phyloP scores from a whole-genome alignment of 2,113 vertebrate genomes.

The Cinclus cinclus region DNA sequence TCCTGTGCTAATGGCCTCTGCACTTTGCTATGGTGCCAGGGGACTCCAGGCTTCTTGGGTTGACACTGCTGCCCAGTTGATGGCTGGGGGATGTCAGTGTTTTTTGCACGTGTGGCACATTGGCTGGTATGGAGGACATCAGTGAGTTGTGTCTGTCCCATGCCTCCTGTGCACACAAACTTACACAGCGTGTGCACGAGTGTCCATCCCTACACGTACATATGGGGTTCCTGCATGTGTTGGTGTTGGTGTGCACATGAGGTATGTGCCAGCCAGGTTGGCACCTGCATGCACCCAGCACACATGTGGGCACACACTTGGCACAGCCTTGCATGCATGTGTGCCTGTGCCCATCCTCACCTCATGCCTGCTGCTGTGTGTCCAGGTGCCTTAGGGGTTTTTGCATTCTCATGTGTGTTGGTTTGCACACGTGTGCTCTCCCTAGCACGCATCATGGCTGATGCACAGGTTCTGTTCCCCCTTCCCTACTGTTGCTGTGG shows the following conservation, averaged over 20 bases:
- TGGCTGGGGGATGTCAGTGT: background rate
- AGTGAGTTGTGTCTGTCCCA: background rate
- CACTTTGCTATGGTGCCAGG: background rate
- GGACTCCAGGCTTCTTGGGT: accelerated
- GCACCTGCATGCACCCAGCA: accelerated
- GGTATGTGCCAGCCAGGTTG: background rate
- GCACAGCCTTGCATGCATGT: accelerated
- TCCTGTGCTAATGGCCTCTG: background rate
- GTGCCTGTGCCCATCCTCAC: background rate
- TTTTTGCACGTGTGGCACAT: background rate
- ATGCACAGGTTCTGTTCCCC: background rate
- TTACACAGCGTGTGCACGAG: accelerated
- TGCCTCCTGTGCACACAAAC: background rate
- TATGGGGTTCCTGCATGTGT: background rate
- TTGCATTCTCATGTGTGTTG: background rate
- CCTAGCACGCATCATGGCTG: accelerated
- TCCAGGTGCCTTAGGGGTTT: accelerated
- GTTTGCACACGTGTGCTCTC: background rate
- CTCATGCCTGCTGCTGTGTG: accelerated
- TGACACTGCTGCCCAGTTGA: background rate
- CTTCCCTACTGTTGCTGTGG: background rate
- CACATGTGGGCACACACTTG: accelerated
- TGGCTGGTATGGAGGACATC: background rate
- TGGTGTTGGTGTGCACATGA: accelerated
- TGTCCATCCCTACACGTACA: background rate